Conservation (phyloP, 2,797 vertebrate species). For the Poeciliopsis presidionis region DNA sequence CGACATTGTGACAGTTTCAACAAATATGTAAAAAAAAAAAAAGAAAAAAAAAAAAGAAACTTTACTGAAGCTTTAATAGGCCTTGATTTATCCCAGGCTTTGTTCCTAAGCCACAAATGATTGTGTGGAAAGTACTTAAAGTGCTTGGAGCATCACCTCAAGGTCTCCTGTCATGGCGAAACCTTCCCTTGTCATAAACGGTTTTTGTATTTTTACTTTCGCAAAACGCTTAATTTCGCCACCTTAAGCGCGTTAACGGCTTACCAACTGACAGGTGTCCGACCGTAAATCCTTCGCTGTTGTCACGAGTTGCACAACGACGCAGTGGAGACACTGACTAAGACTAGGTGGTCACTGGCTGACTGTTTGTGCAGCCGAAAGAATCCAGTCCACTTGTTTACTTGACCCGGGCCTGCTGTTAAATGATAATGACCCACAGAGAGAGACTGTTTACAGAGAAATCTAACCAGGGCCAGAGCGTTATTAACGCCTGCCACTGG, state of each 20-base stretch:
- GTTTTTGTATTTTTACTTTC: constrained; percentile 52
- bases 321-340: constrained; percentile 17
- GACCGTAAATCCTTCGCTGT: not conserved
- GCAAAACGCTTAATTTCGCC: constrained; percentile 42
- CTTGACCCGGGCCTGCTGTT: constrained; percentile 48
- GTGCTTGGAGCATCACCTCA: not conserved
- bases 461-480: constrained; percentile 27
- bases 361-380: constrained; percentile 40
- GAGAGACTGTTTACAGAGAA: constrained; percentile 47
- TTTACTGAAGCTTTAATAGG: constrained; percentile 5
- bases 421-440: constrained; percentile 29
- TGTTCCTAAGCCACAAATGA: not conserved
- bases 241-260: constrained; percentile 7
- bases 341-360: constrained; percentile 52
- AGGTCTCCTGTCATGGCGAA: constrained; percentile 6
- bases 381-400: constrained; percentile 56
- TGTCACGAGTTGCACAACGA: not conserved
- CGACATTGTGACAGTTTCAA: no score
- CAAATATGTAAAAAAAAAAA: no score
- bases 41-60: no score
- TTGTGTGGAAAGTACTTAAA: not conserved
- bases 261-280: constrained; percentile 20
- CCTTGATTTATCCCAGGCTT: not conserved
- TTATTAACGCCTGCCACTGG: constrained; percentile 37
- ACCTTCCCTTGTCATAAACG: constrained; percentile 55